Base-by-base conservation (phyloP, 1,140 invertebrate species). In the Drosophila truncata region DNA sequence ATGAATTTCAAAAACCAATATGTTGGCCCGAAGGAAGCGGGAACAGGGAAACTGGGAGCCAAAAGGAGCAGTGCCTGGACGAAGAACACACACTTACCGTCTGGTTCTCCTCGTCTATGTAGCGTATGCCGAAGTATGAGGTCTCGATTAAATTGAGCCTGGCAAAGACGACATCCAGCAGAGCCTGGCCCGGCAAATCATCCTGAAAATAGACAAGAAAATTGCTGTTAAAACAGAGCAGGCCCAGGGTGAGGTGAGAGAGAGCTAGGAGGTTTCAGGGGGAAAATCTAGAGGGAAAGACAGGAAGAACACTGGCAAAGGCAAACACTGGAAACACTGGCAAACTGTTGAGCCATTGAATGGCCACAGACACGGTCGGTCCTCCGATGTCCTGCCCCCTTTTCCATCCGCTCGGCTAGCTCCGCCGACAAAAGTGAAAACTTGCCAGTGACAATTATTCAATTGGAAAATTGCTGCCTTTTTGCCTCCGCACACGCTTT, bases 131-230 rank as follows among this genome's bases (percentile, higher is more conserved):
- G 93, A 99, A 99, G 93, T 98, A 98, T 63, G 97, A 96, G 25
- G 97, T 98, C 93, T 99, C 98, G 77, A 98, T 93, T 42, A 99
- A 95, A 94, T 98, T 98, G 64, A 99, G 94, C 92, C 98, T 97
- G 77, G 96, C 95, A 93, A 97, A 98, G 35, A 98, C 97, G 71
- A 96, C 95, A 92, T 98, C 97, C 87, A 98, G 92, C 50, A 99
- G 92, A 71, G 97, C 96, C 93, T 98, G 97, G 16, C 97, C 98
- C 7, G 95, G 94, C 90, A 95, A 96, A 81, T 95, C 96, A 92
- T 96, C 96, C 97, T 98, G 95, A 65, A 95, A 96, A 93, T 91
- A 92, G 93, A 93, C 93, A 93, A 93, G 92, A 86, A 84, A 91
- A 84, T 88, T 82, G 75, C 78, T 91, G 76, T 91, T 87, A 83